Conservation (phyloP, 2,797 vertebrate genomes). For the Tympanoctomys barrerae region DNA sequence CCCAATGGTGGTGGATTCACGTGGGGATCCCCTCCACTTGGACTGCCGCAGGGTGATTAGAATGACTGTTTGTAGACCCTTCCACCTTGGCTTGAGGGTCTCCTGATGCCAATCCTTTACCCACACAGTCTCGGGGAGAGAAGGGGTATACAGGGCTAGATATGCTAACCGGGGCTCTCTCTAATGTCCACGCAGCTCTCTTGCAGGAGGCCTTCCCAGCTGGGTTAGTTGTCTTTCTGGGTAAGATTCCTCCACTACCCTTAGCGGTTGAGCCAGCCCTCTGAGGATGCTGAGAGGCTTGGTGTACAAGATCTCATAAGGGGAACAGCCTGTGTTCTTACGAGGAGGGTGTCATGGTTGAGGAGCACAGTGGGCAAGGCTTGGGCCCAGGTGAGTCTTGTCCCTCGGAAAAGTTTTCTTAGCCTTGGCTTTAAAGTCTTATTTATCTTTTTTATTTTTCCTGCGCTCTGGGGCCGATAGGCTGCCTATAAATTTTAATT, state of each 20-base stretch:
- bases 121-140: background rate
- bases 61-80: too few relatives aligned
- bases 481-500: background rate
- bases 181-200: background rate
- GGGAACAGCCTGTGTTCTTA: background rate
- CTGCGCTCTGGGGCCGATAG: background rate
- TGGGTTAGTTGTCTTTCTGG: background rate
- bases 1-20: rapidly evolving
- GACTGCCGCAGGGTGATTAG: too few relatives aligned
- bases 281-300: background rate
- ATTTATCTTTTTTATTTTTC: background rate
- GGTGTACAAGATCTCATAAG: background rate
- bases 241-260: background rate
- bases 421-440: background rate
- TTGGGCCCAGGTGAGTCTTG: background rate
- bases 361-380: background rate
- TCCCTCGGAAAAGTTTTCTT: background rate
- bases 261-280: background rate
- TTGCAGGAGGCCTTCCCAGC: background rate
- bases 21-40: background rate
- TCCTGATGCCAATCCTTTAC: background rate
- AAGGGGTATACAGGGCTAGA: background rate
- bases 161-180: background rate
- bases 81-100: background rate
- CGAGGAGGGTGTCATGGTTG: background rate